Conservation (phyloP, 2,888 invertebrate genomes). For the Eupelmus urozonus region DNA sequence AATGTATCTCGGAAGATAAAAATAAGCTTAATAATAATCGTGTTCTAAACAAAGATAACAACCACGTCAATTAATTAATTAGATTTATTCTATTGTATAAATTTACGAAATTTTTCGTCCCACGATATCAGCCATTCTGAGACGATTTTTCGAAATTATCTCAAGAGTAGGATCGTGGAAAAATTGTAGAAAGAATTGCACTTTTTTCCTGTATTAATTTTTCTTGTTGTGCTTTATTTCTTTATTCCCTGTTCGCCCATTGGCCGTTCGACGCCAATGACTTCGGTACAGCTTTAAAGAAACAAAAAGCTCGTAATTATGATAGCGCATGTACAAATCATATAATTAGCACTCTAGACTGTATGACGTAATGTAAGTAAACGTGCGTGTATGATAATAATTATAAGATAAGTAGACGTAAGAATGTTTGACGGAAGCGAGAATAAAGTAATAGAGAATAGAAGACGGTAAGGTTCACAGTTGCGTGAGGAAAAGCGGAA, state of each 20-base stretch:
- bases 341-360: slow-evolving; percentile 48
- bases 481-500: neutral
- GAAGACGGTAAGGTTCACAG: neutral
- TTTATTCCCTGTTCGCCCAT: slow-evolving; percentile 52
- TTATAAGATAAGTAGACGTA: slow-evolving; percentile 22
- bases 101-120: neutral
- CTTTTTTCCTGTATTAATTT: slow-evolving; percentile 16
- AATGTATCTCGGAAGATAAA: slow-evolving; percentile 16
- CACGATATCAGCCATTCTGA: neutral
- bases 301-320: slow-evolving; percentile 57
- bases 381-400: slow-evolving; percentile 29
- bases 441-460: neutral
- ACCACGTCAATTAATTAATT: slow-evolving; percentile 46
- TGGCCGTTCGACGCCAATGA: slow-evolving; percentile 64
- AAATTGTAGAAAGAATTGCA: neutral
- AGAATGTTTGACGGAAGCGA: slow-evolving; percentile 5
- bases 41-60: slow-evolving; percentile 10
- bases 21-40: neutral
- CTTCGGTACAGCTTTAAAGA: slow-evolving; percentile 71
- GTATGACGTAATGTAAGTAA: slow-evolving; percentile 35
- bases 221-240: slow-evolving; percentile 38
- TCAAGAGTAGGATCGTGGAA: neutral
- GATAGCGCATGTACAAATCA: slow-evolving; percentile 54
- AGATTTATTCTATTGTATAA: slow-evolving; percentile 16
- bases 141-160: slow-evolving; percentile 24